Percentiles rank a stretch among this genome's conserved stretches.
Conservation (phyloP, 2,888 invertebrate species). For the Brachypalpus laphriformis region DNA sequence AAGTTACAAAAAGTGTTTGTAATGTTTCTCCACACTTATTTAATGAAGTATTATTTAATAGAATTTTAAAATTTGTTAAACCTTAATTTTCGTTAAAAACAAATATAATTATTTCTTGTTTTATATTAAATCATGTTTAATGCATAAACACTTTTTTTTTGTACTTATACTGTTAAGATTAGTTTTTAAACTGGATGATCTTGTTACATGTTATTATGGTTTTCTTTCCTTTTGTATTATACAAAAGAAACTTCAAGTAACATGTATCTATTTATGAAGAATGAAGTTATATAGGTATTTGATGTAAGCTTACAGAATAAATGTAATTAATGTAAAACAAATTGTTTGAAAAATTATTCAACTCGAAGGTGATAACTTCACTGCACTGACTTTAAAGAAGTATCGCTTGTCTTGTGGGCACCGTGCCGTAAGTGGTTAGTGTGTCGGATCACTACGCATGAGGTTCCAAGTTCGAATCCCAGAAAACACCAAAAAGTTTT, state of each 20-base stretch:
- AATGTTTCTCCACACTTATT: background rate
- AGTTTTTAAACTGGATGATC: background rate
- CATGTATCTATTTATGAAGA: no score
- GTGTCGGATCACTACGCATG: no score
- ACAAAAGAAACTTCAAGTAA: background rate
- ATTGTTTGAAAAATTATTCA: background rate
- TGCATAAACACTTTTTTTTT: background rate
- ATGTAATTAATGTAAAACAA: background rate
- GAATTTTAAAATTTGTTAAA: conserved; percentile 13
- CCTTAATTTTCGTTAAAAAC: background rate
- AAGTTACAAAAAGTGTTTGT: no score
- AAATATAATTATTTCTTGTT: background rate
- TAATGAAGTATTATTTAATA: conserved; percentile 21
- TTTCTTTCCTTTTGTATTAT: background rate
- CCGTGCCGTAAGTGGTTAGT: no score
- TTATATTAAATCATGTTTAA: conserved; percentile 12
- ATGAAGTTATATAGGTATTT: background rate
- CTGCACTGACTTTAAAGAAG: no score
- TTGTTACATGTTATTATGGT: background rate
- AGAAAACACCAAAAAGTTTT: no score
- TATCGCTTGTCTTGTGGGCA: no score
- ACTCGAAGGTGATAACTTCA: background rate
- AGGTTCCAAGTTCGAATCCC: no score
- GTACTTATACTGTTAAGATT: background rate
- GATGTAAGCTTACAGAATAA: conserved; percentile 3